phyloP scores from a whole-genome alignment of 2,797 vertebrate genomes.

The Amphiprion clarkii region DNA sequence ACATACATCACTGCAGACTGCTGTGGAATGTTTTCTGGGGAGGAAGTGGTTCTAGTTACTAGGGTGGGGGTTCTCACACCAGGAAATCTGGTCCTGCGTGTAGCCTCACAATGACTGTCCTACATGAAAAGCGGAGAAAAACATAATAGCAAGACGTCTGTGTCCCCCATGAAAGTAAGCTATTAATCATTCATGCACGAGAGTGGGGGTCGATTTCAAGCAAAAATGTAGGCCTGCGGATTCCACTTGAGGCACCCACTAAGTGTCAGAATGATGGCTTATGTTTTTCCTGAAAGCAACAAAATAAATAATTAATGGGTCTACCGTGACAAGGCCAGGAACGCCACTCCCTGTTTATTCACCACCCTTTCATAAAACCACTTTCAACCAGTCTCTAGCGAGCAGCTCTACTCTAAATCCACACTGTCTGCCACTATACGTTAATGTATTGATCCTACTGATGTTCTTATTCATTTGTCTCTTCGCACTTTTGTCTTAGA shows the following conservation, averaged over 20 bases:
- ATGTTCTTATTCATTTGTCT: background rate
- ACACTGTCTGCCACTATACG: conserved; percentile 6
- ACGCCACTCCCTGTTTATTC: conserved; percentile 49
- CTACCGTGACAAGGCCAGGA: conserved; percentile 51
- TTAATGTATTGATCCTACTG: conserved; percentile 8
- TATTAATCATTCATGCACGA: conserved; percentile 74
- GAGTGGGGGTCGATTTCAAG: conserved; percentile 43
- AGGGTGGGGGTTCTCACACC: conserved; percentile 50
- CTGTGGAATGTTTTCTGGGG: conserved; percentile 78
- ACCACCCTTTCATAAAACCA: conserved; percentile 48
- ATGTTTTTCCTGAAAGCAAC: conserved; percentile 74
- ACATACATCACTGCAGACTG: conserved; percentile 78
- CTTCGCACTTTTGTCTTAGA: background rate
- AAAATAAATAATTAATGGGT: conserved; percentile 79
- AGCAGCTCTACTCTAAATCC: conserved; percentile 14
- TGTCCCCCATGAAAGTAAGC: conserved; percentile 59
- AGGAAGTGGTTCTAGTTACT: conserved; percentile 75
- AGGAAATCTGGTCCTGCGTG: conserved; percentile 70
- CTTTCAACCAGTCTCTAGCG: conserved; percentile 25
- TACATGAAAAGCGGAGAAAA: conserved; percentile 41
- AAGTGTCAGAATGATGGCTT: conserved; percentile 45
- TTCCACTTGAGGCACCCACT: conserved; percentile 40
- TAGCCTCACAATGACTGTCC: conserved; percentile 39
- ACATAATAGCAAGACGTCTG: conserved; percentile 53
- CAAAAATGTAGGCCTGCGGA: conserved; percentile 47